These are phyloP conservation scores for Psettodes erumei DNA, from an alignment of 2,113 vertebrate genomes.

Conservation along the genomic window DNA sequence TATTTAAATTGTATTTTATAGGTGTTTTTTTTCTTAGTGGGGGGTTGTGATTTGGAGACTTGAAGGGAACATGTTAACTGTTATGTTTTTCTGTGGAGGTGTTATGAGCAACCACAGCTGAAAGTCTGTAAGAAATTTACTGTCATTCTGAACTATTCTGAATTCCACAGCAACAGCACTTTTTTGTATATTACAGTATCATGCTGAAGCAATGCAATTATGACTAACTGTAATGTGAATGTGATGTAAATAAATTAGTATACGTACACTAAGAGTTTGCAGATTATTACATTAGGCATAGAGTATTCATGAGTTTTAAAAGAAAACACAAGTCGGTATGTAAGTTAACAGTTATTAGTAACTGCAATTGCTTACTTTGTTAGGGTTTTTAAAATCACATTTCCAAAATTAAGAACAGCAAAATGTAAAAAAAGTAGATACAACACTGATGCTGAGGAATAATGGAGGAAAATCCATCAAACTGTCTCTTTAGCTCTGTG, in stretches of 20 bases:
- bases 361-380: no score
- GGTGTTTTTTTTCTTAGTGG: background rate
- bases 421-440: no score
- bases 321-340: background rate
- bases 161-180: slow-evolving; percentile 60
- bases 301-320: background rate
- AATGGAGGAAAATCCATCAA: no score
- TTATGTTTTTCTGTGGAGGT: slow-evolving; percentile 49
- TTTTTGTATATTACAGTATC: slow-evolving; percentile 56
- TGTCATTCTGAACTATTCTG: slow-evolving; percentile 42
- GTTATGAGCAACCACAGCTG: slow-evolving; percentile 38
- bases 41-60: background rate
- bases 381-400: no score
- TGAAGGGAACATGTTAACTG: slow-evolving; percentile 25
- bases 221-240: slow-evolving; percentile 66
- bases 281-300: background rate
- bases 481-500: no score
- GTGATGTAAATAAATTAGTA: slow-evolving; percentile 72
- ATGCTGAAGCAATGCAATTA: slow-evolving; percentile 49
- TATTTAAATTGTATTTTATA: slow-evolving; percentile 66
- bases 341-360: no score
- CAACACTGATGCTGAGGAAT: no score
- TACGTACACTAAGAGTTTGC: slow-evolving; percentile 22
- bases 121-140: slow-evolving; percentile 40
- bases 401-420: no score